Evolutionary conservation across 2,888 invertebrate species (phyloP).

Genomic region (Rutpela maculata): DNA sequence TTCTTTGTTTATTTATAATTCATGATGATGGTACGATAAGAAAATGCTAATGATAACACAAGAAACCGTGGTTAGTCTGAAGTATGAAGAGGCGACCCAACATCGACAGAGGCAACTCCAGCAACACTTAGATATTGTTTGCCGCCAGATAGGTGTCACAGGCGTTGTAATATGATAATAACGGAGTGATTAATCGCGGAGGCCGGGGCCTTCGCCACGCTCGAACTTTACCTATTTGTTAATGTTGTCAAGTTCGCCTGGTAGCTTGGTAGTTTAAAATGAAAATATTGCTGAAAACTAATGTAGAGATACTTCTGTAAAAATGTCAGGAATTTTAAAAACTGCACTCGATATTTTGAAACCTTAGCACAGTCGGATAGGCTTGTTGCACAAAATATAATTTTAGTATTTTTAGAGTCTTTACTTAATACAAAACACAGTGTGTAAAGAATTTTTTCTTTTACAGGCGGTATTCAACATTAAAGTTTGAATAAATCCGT

Average conservation of each 20-base stretch:
- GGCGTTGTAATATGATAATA: slow-evolving; percentile 70
- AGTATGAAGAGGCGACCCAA: slow-evolving; percentile 25
- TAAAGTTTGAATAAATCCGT: too few relatives aligned
- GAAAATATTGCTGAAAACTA: slow-evolving; percentile 33
- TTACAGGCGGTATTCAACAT: too few relatives aligned
- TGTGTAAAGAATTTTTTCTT: too few relatives aligned
- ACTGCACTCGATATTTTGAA: neutral
- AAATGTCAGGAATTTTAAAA: neutral
- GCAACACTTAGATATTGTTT: slow-evolving; percentile 58
- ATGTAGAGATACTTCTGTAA: neutral
- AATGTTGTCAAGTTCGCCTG: slow-evolving; percentile 62
- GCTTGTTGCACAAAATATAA: too few relatives aligned
- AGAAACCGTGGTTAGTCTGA: slow-evolving; percentile 14
- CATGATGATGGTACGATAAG: neutral
- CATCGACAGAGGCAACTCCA: slow-evolving; percentile 31
- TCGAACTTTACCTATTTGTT: slow-evolving; percentile 71
- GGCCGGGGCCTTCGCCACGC: slow-evolving; percentile 65
- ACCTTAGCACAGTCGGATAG: neutral
- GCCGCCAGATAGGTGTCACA: slow-evolving; percentile 65
- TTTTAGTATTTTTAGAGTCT: too few relatives aligned
- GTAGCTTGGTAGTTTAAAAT: slow-evolving; percentile 39
- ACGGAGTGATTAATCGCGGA: slow-evolving; percentile 68
- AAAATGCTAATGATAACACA: neutral
- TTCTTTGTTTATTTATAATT: too few relatives aligned
- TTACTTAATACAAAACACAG: too few relatives aligned